A percentile compares a stretch with the other conserved stretches of the same genome.
phyloP scores from a whole-genome alignment of 2,888 invertebrate species.

The Mesoligia furuncula region DNA sequence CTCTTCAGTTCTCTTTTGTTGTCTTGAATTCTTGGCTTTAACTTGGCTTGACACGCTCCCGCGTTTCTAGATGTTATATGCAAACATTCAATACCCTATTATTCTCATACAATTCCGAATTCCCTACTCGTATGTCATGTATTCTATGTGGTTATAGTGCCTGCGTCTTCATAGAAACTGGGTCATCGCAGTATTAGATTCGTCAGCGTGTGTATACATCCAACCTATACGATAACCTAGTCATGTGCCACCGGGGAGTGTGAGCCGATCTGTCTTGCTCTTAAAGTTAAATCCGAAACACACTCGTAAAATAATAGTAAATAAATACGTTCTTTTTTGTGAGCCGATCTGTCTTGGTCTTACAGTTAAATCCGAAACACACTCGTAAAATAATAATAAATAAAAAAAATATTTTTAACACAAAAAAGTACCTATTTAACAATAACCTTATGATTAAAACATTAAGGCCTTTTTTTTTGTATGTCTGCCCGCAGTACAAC shows the following conservation, averaged over 20 bases:
- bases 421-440: background rate
- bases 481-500: too few relatives aligned
- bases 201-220: slow-evolving; percentile 10
- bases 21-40: too few relatives aligned
- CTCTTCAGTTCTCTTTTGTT: too few relatives aligned
- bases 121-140: background rate
- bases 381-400: background rate
- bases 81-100: background rate
- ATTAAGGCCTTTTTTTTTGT: background rate
- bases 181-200: slow-evolving; percentile 45
- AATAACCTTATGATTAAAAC: background rate
- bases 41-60: too few relatives aligned
- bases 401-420: background rate
- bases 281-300: background rate
- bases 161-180: slow-evolving; percentile 33
- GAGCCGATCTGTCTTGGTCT: background rate
- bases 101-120: background rate
- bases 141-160: background rate
- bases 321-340: background rate
- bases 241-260: background rate
- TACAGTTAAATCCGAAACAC: background rate
- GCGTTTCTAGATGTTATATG: background rate
- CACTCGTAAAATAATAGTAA: too few relatives aligned
- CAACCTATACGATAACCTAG: background rate
- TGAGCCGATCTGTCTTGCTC: background rate